Evolutionary conservation across 2,113 vertebrate genomes (phyloP), one percentile per base, ranked within the genome.

Genomic region (Ahaetulla prasina): DNA sequence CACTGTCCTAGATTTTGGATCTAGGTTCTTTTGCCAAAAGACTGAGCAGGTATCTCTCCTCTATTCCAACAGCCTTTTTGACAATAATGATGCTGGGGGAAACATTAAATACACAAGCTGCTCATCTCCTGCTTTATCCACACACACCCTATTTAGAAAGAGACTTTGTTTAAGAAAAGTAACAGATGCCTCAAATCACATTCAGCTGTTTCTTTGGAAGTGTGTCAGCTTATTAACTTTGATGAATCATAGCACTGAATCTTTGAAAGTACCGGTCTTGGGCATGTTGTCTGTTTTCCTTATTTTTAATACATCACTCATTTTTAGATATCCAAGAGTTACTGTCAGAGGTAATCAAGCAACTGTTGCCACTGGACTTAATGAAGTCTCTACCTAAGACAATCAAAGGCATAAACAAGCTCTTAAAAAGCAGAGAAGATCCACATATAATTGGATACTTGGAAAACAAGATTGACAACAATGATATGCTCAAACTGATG

Each of bases 301-400:
- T 84, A 57, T 10, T 12, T 27, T 60, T 60, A 45, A 22, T 87
- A 43, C 49, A 16, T 50, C 20, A 57, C 18, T 23, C 53, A 60
- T 35, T 92, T 89, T 57, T 80, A 92, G 68, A 85, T 89, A 89
- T 49, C 30, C 87, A 89, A 85, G 50, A 80, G 22, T 89, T 89
- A 89, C 53, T 85, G 43, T 89, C 88, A 27, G 74, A 57, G 1
- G 43, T 74, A 47, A 89, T 85, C 39, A 47, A 89, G 52, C 47
- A 89, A 22, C 11, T 89, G 50, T 27, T 92, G 68, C 68, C 87
- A 16, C 20, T 85, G 68, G 52, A 92, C 27, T 85, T 89, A 85
- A 84, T 22, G 55, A 92, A 60, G 12, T 55, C 43, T 55, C 43
- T 92, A 30, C 68, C 50, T 52, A 92, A 88, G 86, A 47, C 60